Conservation (phyloP, 2,797 vertebrate genomes). For the Simalia tracyae region DNA sequence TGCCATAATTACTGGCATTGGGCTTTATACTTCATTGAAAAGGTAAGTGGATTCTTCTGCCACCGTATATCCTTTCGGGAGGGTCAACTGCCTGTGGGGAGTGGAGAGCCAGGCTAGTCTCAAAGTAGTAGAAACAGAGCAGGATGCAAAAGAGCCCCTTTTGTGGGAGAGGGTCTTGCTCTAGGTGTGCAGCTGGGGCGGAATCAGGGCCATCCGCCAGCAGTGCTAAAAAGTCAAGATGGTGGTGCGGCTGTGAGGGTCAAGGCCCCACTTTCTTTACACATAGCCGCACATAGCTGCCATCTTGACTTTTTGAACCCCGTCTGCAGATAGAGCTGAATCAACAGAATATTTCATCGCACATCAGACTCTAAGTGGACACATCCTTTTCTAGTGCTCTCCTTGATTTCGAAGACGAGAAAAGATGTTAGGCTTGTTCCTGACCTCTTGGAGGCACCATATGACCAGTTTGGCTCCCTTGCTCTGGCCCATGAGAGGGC, state of each 20-base stretch:
- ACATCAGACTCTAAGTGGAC: too few relatives aligned
- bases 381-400: too few relatives aligned
- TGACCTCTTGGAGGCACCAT: too few relatives aligned
- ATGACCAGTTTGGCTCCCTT: too few relatives aligned
- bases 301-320: too few relatives aligned
- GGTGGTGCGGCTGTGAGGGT: background rate
- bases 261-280: background rate
- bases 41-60: constrained; percentile 75
- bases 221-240: background rate
- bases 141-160: background rate
- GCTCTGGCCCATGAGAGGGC: too few relatives aligned
- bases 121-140: background rate
- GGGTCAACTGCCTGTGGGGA: background rate
- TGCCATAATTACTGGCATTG: constrained; percentile 98
- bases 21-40: constrained; percentile 90
- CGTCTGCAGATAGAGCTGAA: too few relatives aligned
- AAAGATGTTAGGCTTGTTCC: too few relatives aligned
- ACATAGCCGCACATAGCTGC: too few relatives aligned
- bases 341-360: too few relatives aligned
- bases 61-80: background rate
- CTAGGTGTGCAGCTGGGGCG: background rate
- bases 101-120: background rate
- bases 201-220: background rate
- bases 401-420: too few relatives aligned
- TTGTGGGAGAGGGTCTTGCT: background rate